A percentile compares a stretch with the other conserved stretches of the same genome.
These are phyloP conservation scores for Dryobota labecula DNA, from an alignment of 2,888 invertebrate genomes.

Conservation along the genomic window DNA sequence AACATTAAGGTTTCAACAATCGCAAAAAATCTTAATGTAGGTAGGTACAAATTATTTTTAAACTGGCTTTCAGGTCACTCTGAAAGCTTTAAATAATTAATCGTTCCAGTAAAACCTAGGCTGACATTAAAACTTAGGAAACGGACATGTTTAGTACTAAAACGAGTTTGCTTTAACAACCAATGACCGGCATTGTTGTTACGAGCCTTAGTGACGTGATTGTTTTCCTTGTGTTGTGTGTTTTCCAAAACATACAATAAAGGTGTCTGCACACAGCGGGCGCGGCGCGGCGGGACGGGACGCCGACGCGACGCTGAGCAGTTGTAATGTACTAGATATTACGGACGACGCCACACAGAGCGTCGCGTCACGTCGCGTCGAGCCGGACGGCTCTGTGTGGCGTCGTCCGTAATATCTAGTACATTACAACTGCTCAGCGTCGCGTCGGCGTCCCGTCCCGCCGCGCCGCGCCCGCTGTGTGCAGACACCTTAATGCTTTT, in stretches of 20 bases:
- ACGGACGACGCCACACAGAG: too few relatives aligned
- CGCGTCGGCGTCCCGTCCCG: too few relatives aligned
- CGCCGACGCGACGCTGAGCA: too few relatives aligned
- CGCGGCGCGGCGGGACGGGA: too few relatives aligned
- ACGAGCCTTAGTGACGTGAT: conserved; percentile 24
- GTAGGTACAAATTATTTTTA: conserved; percentile 1
- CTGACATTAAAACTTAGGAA: conserved; percentile 15
- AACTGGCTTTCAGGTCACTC: conserved; percentile 15
- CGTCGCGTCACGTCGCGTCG: too few relatives aligned
- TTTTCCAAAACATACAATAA: conserved; percentile 27
- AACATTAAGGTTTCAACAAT: neutral
- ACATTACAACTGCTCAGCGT: too few relatives aligned
- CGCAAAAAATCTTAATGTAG: neutral
- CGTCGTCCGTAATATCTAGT: too few relatives aligned
- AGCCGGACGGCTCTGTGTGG: too few relatives aligned
- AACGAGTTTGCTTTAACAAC: conserved; percentile 25
- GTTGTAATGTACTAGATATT: too few relatives aligned
- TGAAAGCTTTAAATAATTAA: conserved; percentile 35
- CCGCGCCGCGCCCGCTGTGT: too few relatives aligned
- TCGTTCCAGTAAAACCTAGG: conserved; percentile 2
- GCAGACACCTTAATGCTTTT: too few relatives aligned
- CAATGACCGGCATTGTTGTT: conserved; percentile 21
- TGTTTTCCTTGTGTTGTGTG: conserved; percentile 30
- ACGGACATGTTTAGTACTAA: conserved; percentile 33
- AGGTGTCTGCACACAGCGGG: too few relatives aligned